Percentiles rank a stretch among this genome's conserved stretches.
Conservation (phyloP, 2,797 vertebrate genomes). For the Acanthopagrus latus region DNA sequence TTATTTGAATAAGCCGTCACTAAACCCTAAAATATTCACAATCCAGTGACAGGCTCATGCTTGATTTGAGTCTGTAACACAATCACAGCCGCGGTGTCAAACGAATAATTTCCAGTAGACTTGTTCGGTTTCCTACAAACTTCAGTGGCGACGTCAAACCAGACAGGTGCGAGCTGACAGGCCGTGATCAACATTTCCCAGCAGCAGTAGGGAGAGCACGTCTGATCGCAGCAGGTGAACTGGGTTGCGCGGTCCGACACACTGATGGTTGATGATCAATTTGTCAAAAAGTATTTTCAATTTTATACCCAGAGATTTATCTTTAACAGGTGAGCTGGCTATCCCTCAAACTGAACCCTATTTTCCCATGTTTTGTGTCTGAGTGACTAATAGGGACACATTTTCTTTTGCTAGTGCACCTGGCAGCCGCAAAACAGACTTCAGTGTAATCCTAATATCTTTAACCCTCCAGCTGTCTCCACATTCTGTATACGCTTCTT, state of each 20-base stretch:
- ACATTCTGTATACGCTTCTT: too few relatives aligned
- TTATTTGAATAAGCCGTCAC: constrained; percentile 9
- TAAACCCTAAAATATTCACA: not conserved
- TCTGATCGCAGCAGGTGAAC: not conserved
- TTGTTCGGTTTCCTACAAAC: not conserved
- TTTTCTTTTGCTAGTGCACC: too few relatives aligned
- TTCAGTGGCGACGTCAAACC: constrained; percentile 2
- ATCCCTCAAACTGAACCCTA: too few relatives aligned
- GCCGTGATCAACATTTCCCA: constrained; percentile 4
- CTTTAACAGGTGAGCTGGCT: too few relatives aligned
- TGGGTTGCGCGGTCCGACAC: not conserved
- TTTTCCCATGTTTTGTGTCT: too few relatives aligned
- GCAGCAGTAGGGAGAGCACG: not conserved
- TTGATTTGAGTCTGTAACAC: constrained; percentile 22
- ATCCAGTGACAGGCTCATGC: constrained; percentile 11
- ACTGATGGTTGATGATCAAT: not conserved
- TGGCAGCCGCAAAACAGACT: too few relatives aligned
- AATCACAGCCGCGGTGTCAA: not conserved
- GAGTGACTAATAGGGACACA: too few relatives aligned
- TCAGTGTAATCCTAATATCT: too few relatives aligned
- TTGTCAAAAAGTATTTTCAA: not conserved
- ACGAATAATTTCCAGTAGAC: constrained; percentile 13
- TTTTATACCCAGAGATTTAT: too few relatives aligned
- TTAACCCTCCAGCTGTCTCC: too few relatives aligned
- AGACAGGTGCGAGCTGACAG: constrained; percentile 30